Conservation (phyloP, 2,797 vertebrate species). For the Epinephelus malabaricus region DNA sequence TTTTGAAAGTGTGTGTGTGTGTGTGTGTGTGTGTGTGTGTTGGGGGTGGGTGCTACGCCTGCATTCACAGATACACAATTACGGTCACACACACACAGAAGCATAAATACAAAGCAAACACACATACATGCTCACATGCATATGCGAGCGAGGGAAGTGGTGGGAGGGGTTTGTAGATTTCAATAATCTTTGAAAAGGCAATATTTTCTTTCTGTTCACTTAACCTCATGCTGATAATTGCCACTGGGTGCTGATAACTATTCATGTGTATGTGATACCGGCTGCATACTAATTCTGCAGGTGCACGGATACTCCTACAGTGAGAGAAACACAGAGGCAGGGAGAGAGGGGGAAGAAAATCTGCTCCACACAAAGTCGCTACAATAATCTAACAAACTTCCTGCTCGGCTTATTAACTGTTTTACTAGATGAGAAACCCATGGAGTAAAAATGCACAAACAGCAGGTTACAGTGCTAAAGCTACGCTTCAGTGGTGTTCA, state of each 20-base stretch:
- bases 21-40: not conserved
- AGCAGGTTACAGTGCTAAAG: constrained; percentile 28
- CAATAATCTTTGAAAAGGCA: constrained; percentile 58
- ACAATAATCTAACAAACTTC: constrained; percentile 53
- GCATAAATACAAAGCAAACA: constrained; percentile 42
- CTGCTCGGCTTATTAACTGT: constrained; percentile 42
- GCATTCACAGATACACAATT: constrained; percentile 25
- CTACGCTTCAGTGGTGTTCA: constrained; percentile 15
- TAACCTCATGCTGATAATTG: constrained; percentile 71
- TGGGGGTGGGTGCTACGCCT: not conserved
- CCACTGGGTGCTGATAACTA: constrained; percentile 68
- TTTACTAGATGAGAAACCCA: constrained; percentile 48
- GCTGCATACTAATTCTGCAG: constrained; percentile 82
- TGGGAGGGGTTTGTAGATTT: constrained; percentile 40
- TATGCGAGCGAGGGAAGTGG: constrained; percentile 20
- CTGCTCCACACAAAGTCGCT: constrained; percentile 24
- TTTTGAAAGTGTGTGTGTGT: constrained; percentile 28
- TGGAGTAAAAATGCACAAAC: constrained; percentile 44
- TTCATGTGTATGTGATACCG: constrained; percentile 60
- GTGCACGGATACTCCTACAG: constrained; percentile 62
- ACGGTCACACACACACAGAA: constrained; percentile 5
- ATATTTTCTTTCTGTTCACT: constrained; percentile 72
- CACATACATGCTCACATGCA: constrained; percentile 20
- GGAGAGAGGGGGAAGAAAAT: not conserved
- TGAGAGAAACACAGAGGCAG: constrained; percentile 15